These are phyloP conservation scores for Aricia artaxerxes DNA, from an alignment of 2,888 invertebrate species.

Conservation along the genomic window DNA sequence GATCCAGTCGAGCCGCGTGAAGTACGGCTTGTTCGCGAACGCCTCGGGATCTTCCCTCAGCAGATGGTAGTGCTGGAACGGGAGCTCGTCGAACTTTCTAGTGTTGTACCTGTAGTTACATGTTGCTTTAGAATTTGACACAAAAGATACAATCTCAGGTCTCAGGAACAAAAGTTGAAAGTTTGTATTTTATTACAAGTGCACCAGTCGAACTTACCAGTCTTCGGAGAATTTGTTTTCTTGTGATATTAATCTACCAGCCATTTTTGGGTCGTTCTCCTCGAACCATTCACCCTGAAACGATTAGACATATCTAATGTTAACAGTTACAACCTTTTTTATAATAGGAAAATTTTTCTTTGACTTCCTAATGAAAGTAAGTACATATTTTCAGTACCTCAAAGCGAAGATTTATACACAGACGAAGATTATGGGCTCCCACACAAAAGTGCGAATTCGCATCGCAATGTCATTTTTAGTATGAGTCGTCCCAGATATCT, in stretches of 20 bases:
- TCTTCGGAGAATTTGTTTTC: conserved; percentile 77
- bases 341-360: too few relatives aligned
- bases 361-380: too few relatives aligned
- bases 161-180: not conserved
- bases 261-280: conserved; percentile 78
- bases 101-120: conserved; percentile 83
- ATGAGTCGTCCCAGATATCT: too few relatives aligned
- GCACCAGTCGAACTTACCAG: conserved; percentile 53
- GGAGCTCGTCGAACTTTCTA: conserved; percentile 90
- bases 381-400: too few relatives aligned
- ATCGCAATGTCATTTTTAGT: too few relatives aligned
- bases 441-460: too few relatives aligned
- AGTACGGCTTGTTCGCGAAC: conserved; percentile 84
- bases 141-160: not conserved
- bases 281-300: conserved; percentile 81
- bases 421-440: too few relatives aligned
- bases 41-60: conserved; percentile 74
- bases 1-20: conserved; percentile 89
- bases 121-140: not conserved
- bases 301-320: not conserved
- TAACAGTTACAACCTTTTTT: too few relatives aligned
- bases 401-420: too few relatives aligned
- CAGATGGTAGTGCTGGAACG: conserved; percentile 86
- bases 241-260: conserved; percentile 80
- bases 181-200: not conserved